Base-by-base conservation (phyloP, 2,113 vertebrate genomes). In the Centropus bengalensis region DNA sequence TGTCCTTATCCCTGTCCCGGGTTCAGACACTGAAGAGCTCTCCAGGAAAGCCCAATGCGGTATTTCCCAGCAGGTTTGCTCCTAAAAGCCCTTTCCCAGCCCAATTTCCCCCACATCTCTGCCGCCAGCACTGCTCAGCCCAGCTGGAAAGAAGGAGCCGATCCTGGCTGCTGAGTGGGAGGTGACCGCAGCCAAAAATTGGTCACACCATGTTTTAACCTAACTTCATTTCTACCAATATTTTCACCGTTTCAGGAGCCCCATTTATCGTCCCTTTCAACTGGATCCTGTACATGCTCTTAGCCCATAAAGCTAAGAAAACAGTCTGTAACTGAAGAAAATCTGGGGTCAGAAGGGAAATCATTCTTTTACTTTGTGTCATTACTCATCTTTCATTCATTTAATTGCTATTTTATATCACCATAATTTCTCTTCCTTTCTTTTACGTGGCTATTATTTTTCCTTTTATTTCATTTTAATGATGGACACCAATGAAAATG, bases 361-460 rank as follows among this genome's bases (percentile, higher is more conserved):
- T 58, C 51, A 58, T n/a, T 79, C 4, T 33, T 51, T 74, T 76
- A 16, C 8, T 74, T 91, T 74, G 59, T 16, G 20, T 68, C 8
- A 10, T 36, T 76, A 36, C 58, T 96, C 88, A 62, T 73, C 54
- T 66, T 92, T 82, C 70, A 56, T 66, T 69, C 3, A 84, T 82
- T 79, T 83, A 71, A 64, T 81, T 23, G 14, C 94, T 68, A 52
- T 63, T 94, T 91, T 79, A 66, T 94, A 64, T 84, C 23, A 91
- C 51, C 28, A 47, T 71, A 11, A 86, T 76, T 74, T 51, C 2
- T 42, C 30, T 66, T 80, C 26, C 12, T 64, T 78, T 96, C 40
- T 67, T 74, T 64, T 59, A 9, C 32, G 32, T 67, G 81, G 8
- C 2, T 84, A 28, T 14, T 84, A 94, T 79, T 86, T 78, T 64